A percentile compares a stretch with the other conserved stretches of the same genome.
These are phyloP conservation scores for Kuschelorhynchus macadamiae DNA, from an alignment of 2,888 invertebrate genomes.

Conservation along the genomic window DNA sequence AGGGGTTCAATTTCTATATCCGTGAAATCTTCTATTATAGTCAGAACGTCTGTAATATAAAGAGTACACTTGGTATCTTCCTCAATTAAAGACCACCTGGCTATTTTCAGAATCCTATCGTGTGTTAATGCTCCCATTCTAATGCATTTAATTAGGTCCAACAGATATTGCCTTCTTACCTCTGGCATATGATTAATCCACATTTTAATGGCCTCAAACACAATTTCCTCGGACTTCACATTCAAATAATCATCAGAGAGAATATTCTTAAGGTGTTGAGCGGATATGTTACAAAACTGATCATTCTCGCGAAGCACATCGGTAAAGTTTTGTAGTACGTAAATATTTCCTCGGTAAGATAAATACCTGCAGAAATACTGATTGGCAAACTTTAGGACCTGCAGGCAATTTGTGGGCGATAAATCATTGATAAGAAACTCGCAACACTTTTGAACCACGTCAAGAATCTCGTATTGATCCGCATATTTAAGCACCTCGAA, in stretches of 20 bases:
- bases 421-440: slow-evolving; percentile 77
- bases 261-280: slow-evolving; percentile 76
- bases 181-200: slow-evolving; percentile 78
- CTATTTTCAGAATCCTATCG: slow-evolving; percentile 56
- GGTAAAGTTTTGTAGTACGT: slow-evolving; percentile 61
- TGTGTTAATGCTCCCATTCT: slow-evolving; percentile 75
- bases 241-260: slow-evolving; percentile 81
- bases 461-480: slow-evolving; percentile 81
- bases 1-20: slow-evolving; percentile 51
- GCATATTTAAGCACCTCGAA: slow-evolving; percentile 79
- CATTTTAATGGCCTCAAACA: slow-evolving; percentile 80
- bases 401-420: slow-evolving; percentile 78
- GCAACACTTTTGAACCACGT: slow-evolving; percentile 80
- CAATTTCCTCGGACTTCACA: slow-evolving; percentile 79
- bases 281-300: slow-evolving; percentile 75
- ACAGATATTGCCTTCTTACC: slow-evolving; percentile 72
- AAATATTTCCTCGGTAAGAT: slow-evolving; percentile 72
- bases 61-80: slow-evolving; percentile 59
- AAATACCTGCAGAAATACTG: slow-evolving; percentile 80
- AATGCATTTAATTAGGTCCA: slow-evolving; percentile 67
- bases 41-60: slow-evolving; percentile 58
- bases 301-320: slow-evolving; percentile 74
- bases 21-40: slow-evolving; percentile 51
- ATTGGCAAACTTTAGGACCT: slow-evolving; percentile 79
- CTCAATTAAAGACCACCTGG: slow-evolving; percentile 56